These are phyloP conservation scores for Cosmorhoe ocellata DNA, from an alignment of 2,888 invertebrate species.

Conservation along the genomic window DNA sequence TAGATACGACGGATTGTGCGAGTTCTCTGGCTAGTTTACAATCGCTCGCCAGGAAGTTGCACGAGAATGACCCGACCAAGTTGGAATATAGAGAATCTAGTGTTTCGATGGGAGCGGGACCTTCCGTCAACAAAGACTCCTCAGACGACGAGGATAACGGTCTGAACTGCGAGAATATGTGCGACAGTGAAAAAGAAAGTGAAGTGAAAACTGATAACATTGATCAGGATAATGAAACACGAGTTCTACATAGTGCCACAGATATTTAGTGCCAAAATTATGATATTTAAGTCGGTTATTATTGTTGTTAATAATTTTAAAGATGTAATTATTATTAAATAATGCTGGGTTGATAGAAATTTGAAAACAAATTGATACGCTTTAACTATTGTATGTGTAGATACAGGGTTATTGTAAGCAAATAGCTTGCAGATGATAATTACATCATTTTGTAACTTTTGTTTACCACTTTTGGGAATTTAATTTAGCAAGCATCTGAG, in stretches of 20 bases:
- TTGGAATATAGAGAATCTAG: conserved; percentile 84
- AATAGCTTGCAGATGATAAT: too few relatives aligned
- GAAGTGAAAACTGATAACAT: conserved; percentile 72
- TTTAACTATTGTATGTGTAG: conserved; percentile 70
- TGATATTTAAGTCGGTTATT: conserved; percentile 77
- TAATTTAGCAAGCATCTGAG: too few relatives aligned
- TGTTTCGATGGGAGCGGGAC: conserved; percentile 51
- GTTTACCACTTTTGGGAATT: too few relatives aligned
- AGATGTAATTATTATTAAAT: conserved; percentile 65
- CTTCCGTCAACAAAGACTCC: conserved; percentile 71
- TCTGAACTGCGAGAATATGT: conserved; percentile 52
- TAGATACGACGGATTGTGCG: conserved; percentile 98
- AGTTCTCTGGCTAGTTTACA: conserved; percentile 95
- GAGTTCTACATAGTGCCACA: conserved; percentile 82
- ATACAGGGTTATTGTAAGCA: conserved; percentile 23
- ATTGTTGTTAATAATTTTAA: conserved; percentile 74
- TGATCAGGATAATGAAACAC: conserved; percentile 71
- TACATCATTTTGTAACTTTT: too few relatives aligned
- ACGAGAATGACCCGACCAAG: conserved; percentile 91
- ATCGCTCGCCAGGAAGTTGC: conserved; percentile 89
- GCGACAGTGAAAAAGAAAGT: conserved; percentile 75
- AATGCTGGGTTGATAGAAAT: conserved; percentile 67
- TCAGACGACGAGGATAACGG: conserved; percentile 80
- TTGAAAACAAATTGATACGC: conserved; percentile 78
- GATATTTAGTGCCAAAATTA: conserved; percentile 86